Conservation (phyloP, 2,797 vertebrate genomes). For the Enteromius thamalakanensis region DNA sequence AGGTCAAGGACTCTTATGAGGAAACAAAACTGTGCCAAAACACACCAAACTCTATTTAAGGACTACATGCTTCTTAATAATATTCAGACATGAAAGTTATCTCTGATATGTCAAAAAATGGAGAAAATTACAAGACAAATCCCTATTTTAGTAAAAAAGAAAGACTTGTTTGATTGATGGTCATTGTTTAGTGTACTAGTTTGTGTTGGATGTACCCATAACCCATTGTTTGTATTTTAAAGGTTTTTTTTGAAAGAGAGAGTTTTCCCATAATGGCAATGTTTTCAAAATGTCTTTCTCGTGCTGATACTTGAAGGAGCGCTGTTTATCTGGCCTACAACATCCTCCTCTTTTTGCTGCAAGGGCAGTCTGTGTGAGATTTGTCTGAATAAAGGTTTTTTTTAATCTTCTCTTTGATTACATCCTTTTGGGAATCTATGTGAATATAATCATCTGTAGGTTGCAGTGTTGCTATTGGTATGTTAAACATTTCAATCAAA, state of each 20-base stretch:
- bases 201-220: slow-evolving; percentile 46
- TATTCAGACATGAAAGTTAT: slow-evolving; percentile 36
- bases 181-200: slow-evolving; percentile 59
- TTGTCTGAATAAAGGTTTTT: slow-evolving; percentile 66
- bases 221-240: slow-evolving; percentile 37
- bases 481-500: slow-evolving; percentile 11
- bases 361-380: slow-evolving; percentile 60
- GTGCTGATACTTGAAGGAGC: slow-evolving; percentile 60
- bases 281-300: slow-evolving; percentile 34
- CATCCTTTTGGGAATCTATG: slow-evolving; percentile 29
- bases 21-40: slow-evolving; percentile 62
- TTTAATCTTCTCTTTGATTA: slow-evolving; percentile 5
- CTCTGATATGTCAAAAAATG: slow-evolving; percentile 50
- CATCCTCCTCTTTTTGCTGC: slow-evolving; percentile 48
- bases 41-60: slow-evolving; percentile 29
- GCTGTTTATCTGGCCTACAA: slow-evolving; percentile 51
- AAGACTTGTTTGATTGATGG: slow-evolving; percentile 57
- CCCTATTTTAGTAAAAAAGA: slow-evolving; percentile 59
- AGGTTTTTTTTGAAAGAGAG: slow-evolving; percentile 5
- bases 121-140: slow-evolving; percentile 41
- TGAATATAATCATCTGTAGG: slow-evolving; percentile 2
- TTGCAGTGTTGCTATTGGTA: not conserved
- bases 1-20: slow-evolving; percentile 37
- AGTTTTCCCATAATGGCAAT: slow-evolving; percentile 12
- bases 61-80: slow-evolving; percentile 36